These are phyloP conservation scores for Ancistrus triradiatus DNA, from an alignment of 2,113 vertebrate species.

Conservation along the genomic window DNA sequence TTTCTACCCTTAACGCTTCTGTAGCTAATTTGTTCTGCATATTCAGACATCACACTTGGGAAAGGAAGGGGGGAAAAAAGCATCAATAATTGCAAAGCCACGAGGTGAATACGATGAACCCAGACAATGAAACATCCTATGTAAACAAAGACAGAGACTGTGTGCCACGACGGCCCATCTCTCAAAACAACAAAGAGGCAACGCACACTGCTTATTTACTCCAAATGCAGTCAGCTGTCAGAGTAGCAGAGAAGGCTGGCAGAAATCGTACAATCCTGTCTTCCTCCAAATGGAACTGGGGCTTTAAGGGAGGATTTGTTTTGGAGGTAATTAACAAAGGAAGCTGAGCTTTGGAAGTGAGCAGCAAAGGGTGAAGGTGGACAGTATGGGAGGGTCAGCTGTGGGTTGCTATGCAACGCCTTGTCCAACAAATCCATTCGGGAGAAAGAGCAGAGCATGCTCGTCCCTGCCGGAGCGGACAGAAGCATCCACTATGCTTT, in stretches of 20 bases:
- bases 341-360: constrained; percentile 43
- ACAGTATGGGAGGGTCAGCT: constrained; percentile 58
- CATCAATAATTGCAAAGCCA: constrained; percentile 27
- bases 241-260: constrained; percentile 15
- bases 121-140: constrained; percentile 27
- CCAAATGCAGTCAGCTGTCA: constrained; percentile 26
- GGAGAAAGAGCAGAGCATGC: constrained; percentile 14
- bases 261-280: too few relatives aligned
- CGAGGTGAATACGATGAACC: constrained; percentile 25
- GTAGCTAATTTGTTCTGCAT: constrained; percentile 29
- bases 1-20: constrained; percentile 6
- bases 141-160: constrained; percentile 24
- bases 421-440: constrained; percentile 47
- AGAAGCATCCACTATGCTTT: constrained; percentile 22
- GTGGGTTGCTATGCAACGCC: constrained; percentile 75
- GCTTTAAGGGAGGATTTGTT: constrained; percentile 8
- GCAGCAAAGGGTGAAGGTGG: constrained; percentile 41
- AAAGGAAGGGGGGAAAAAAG: not conserved
- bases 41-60: constrained; percentile 17
- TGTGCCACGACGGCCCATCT: not conserved
- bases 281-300: not conserved
- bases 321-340: constrained; percentile 46
- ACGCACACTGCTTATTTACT: constrained; percentile 38
- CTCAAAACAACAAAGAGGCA: constrained; percentile 29
- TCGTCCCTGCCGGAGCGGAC: constrained; percentile 18